Percentiles rank a stretch among this genome's conserved stretches.
Evolutionary conservation across 2,888 invertebrate species (phyloP).

Genomic region (Papilio protenor): DNA sequence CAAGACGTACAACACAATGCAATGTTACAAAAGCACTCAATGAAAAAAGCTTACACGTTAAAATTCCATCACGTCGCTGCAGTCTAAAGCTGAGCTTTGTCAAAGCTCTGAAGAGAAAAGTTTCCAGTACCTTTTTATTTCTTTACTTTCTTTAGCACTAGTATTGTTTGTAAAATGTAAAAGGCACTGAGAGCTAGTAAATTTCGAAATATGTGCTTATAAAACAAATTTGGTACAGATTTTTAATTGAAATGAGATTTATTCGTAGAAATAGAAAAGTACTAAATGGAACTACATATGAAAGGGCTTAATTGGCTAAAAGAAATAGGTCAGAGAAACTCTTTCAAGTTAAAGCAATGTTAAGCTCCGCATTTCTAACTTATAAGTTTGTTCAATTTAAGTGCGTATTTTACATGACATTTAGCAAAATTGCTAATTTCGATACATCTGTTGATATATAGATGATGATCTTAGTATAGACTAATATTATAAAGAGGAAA

Average conservation of each 20-base stretch:
- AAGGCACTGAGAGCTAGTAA: background rate
- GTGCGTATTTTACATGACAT: background rate
- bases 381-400: background rate
- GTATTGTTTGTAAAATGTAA: slow-evolving; percentile 14
- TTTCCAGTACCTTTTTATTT: slow-evolving; percentile 18
- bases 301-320: background rate
- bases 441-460: no score
- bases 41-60: slow-evolving; percentile 18
- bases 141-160: slow-evolving; percentile 20
- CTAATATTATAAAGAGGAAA: no score
- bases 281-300: background rate
- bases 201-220: background rate
- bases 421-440: background rate
- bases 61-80: slow-evolving; percentile 20
- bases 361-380: background rate
- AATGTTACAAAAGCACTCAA: slow-evolving; percentile 10
- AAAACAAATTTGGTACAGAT: background rate
- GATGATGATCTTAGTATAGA: no score
- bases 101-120: slow-evolving; percentile 25
- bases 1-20: background rate
- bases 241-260: background rate
- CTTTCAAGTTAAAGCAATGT: background rate
- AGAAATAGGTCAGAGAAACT: background rate
- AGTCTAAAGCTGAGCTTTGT: slow-evolving; percentile 24
- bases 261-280: background rate